Evolutionary conservation across 2,888 invertebrate species (phyloP).

Genomic region (Dasypogon diadema): DNA sequence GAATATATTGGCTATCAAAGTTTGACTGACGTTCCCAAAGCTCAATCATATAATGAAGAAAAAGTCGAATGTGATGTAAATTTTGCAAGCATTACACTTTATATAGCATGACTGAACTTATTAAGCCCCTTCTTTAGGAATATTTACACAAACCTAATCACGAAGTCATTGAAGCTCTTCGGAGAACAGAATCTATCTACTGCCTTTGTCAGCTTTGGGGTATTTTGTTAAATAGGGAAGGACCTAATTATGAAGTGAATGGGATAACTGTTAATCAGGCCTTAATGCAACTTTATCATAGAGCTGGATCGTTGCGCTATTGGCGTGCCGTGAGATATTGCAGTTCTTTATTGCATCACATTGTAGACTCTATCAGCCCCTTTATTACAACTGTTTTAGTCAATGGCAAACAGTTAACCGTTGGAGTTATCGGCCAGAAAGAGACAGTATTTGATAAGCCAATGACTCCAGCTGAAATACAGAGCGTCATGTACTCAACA

Average conservation of each 20-base stretch:
- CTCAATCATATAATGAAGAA: constrained; percentile 80
- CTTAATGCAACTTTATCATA: constrained; percentile 80
- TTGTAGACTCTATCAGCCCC: constrained; percentile 98
- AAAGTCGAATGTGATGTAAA: constrained; percentile 70
- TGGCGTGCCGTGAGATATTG: constrained; percentile 97
- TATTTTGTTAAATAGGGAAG: constrained; percentile 83
- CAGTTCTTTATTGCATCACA: constrained; percentile 91
- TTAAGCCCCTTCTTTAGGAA: constrained; percentile 67
- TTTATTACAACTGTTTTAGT: constrained; percentile 98
- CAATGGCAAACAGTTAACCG: constrained; percentile 95
- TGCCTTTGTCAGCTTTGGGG: constrained; percentile 88
- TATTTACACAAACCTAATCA: constrained; percentile 76
- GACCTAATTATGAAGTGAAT: constrained; percentile 81
- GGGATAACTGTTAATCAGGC: constrained; percentile 76
- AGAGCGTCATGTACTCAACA: constrained; percentile 89
- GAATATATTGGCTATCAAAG: constrained; percentile 96
- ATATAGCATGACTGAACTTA: background rate
- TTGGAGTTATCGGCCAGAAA: constrained; percentile 93
- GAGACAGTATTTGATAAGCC: constrained; percentile 98
- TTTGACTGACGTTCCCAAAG: constrained; percentile 92
- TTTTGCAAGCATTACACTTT: constrained; percentile 41
- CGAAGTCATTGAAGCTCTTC: constrained; percentile 81
- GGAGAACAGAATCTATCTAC: constrained; percentile 79
- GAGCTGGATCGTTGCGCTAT: constrained; percentile 86
- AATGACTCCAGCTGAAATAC: constrained; percentile 95